Evolutionary conservation across 1,140 invertebrate species (phyloP).

Genomic region (Stegodyphus mimosarum): DNA sequence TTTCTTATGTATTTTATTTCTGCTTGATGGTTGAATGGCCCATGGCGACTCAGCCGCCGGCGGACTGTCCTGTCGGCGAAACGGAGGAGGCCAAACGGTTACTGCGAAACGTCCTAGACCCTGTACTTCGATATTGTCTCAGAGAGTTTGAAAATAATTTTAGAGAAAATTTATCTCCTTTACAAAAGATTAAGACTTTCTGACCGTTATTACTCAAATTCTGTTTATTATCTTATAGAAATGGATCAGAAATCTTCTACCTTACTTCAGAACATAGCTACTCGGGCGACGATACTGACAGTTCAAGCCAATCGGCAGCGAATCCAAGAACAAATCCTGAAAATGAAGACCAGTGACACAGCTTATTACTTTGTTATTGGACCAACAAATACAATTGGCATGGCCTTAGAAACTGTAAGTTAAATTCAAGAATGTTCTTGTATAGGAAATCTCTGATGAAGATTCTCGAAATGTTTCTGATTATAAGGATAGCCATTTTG

Average conservation of each 20-base stretch:
- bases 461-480: no score
- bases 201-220: not conserved
- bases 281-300: conserved; percentile 79
- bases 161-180: not conserved
- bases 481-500: no score
- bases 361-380: conserved; percentile 89
- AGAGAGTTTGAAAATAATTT: no score
- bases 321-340: conserved; percentile 73
- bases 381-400: conserved; percentile 76
- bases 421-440: not conserved
- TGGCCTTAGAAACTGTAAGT: conserved; percentile 73
- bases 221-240: conserved; percentile 69
- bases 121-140: no score
- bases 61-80: no score
- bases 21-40: no score
- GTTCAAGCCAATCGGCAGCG: conserved; percentile 72
- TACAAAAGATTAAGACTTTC: not conserved
- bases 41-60: no score
- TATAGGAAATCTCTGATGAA: no score
- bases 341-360: conserved; percentile 81
- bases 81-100: no score
- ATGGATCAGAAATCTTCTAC: conserved; percentile 95
- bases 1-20: no score
- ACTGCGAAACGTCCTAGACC: no score
- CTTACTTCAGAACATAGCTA: conserved; percentile 85